Percentiles rank a stretch among this genome's conserved stretches.
phyloP scores from a whole-genome alignment of 2,888 invertebrate genomes.

The Deladenus siricidicola region DNA sequence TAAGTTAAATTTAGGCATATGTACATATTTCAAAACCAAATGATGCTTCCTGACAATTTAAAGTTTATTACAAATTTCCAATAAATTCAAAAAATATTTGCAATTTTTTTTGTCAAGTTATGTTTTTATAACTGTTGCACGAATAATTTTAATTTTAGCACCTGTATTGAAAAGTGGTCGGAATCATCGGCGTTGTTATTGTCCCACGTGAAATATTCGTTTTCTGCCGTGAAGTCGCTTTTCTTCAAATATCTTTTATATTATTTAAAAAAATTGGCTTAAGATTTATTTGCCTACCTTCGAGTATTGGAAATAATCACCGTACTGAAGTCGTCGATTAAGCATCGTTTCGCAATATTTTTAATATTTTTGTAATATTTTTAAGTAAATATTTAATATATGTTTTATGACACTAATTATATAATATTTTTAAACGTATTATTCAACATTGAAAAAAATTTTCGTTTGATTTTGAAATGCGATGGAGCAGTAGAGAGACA shows the following conservation, averaged over 20 bases:
- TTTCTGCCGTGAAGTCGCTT: neutral
- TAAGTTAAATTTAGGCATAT: neutral
- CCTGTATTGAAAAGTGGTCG: neutral
- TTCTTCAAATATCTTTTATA: neutral
- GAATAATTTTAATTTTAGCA: too few relatives aligned
- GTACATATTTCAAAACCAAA: neutral
- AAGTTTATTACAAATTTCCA: too few relatives aligned
- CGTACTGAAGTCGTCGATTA: neutral
- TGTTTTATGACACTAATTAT: too few relatives aligned
- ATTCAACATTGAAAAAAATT: too few relatives aligned
- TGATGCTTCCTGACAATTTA: neutral
- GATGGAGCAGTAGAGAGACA: too few relatives aligned
- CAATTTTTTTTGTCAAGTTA: neutral
- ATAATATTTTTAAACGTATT: too few relatives aligned
- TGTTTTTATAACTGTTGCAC: too few relatives aligned
- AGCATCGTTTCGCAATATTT: neutral
- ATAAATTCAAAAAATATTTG: neutral
- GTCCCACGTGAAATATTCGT: neutral
- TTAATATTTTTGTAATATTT: neutral
- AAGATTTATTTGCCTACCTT: neutral
- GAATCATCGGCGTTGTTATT: neutral
- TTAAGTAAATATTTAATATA: neutral
- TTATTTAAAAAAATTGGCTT: neutral
- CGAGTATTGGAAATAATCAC: neutral
- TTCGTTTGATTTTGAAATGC: too few relatives aligned